Evolutionary conservation across 2,888 invertebrate genomes (phyloP).

Genomic region (Cremastinae sp.): DNA sequence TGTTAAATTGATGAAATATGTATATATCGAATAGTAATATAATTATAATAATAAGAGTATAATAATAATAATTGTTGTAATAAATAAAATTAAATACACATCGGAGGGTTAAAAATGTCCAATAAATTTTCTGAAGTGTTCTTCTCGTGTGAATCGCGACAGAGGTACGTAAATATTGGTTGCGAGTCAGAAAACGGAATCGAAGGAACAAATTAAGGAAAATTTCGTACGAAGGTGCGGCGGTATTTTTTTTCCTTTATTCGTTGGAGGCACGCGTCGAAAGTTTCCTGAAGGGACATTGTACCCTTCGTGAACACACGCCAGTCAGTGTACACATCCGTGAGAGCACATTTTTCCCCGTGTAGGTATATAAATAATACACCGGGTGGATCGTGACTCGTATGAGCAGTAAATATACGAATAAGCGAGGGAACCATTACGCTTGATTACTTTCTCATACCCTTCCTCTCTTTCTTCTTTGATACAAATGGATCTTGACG

Average conservation of each 20-base stretch:
- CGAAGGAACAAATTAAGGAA: not conserved
- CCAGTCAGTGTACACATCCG: slow-evolving; percentile 18
- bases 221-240: not conserved
- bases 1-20: too few relatives aligned
- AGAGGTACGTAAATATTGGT: not conserved
- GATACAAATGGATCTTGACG: slow-evolving; percentile 65
- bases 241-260: not conserved
- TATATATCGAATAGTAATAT: too few relatives aligned
- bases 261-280: not conserved
- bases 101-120: too few relatives aligned
- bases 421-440: slow-evolving; percentile 58
- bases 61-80: too few relatives aligned
- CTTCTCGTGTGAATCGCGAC: not conserved
- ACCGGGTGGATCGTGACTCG: not conserved
- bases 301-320: slow-evolving; percentile 17
- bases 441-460: slow-evolving; percentile 65
- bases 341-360: not conserved
- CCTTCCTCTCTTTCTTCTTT: slow-evolving; percentile 35
- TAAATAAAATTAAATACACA: too few relatives aligned
- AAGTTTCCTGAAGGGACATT: slow-evolving; percentile 20
- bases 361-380: slow-evolving; percentile 15
- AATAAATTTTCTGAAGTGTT: too few relatives aligned
- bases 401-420: slow-evolving; percentile 40
- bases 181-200: not conserved
- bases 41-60: too few relatives aligned